Percentiles rank a stretch among this genome's conserved stretches.
These are phyloP conservation scores for Musca domestica DNA, from an alignment of 1,140 invertebrate genomes.

Conservation along the genomic window DNA sequence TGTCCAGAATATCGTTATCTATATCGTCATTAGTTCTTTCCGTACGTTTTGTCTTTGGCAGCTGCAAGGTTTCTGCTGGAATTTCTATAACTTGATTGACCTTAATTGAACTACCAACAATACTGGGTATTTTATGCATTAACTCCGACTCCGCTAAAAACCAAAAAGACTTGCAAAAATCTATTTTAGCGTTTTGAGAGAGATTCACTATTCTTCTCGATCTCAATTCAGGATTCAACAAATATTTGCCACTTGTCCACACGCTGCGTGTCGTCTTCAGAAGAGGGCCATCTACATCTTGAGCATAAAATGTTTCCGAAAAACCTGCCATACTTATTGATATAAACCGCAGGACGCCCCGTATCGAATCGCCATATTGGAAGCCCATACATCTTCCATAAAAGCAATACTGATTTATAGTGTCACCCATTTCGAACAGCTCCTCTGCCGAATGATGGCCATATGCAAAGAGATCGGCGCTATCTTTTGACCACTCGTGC, in stretches of 20 bases:
- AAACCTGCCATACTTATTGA: slow-evolving; percentile 86
- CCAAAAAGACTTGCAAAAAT: slow-evolving; percentile 96
- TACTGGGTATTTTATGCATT: slow-evolving; percentile 70
- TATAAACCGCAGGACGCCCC: slow-evolving; percentile 73
- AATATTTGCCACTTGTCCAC: slow-evolving; percentile 66
- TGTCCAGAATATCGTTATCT: slow-evolving; percentile 53
- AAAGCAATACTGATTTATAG: slow-evolving; percentile 89
- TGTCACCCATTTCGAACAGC: slow-evolving; percentile 73
- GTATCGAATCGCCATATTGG: slow-evolving; percentile 81
- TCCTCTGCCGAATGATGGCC: slow-evolving; percentile 71
- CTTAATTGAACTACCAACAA: slow-evolving; percentile 68
- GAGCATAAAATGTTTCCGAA: slow-evolving; percentile 80
- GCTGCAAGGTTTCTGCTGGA: slow-evolving; percentile 67
- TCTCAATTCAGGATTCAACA: slow-evolving; percentile 84
- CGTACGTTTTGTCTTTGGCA: slow-evolving; percentile 20
- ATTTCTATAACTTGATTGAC: slow-evolving; percentile 78
- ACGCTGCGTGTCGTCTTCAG: slow-evolving; percentile 63
- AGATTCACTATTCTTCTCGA: slow-evolving; percentile 83
- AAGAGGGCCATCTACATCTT: slow-evolving; percentile 56
- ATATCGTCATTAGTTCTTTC: slow-evolving; percentile 20
- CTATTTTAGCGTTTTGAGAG: slow-evolving; percentile 84
- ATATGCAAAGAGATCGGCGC: slow-evolving; percentile 67
- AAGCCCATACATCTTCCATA: slow-evolving; percentile 88
- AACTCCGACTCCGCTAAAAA: slow-evolving; percentile 82
- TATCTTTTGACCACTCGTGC: slow-evolving; percentile 63